Conservation (phyloP, 2,888 invertebrate genomes). For the Nomada ferruginata region DNA sequence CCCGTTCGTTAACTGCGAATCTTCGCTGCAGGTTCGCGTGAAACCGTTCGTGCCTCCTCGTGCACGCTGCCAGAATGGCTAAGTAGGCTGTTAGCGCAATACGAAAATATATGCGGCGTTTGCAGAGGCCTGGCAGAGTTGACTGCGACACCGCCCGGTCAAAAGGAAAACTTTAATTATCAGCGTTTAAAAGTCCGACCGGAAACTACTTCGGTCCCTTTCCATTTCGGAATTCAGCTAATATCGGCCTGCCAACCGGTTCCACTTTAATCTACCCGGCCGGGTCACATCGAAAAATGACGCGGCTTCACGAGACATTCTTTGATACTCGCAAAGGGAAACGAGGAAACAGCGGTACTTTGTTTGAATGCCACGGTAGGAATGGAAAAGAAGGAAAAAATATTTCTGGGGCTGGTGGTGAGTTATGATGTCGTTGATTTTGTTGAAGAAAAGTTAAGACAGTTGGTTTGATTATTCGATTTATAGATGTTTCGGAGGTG, state of each 20-base stretch:
- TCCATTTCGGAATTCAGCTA: conserved; percentile 31
- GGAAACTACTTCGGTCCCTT: conserved; percentile 15
- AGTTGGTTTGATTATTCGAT: no score
- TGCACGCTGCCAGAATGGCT: conserved; percentile 69
- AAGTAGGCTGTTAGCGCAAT: conserved; percentile 71
- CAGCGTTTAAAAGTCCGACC: conserved; percentile 2
- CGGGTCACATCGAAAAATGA: background rate
- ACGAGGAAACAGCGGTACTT: background rate
- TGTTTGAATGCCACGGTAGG: background rate
- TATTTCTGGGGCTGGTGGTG: no score
- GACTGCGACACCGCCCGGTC: conserved; percentile 33
- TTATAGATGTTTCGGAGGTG: no score
- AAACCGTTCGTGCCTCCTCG: conserved; percentile 40
- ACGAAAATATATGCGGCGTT: conserved; percentile 56
- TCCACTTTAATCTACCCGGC: conserved; percentile 17
- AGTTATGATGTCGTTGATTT: no score
- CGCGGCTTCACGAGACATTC: background rate
- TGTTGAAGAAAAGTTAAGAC: no score
- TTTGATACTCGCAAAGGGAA: background rate
- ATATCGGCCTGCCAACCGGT: conserved; percentile 18
- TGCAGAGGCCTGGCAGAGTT: conserved; percentile 23
- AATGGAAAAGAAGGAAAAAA: no score
- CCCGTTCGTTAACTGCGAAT: conserved; percentile 35
- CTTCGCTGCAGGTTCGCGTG: conserved; percentile 53
- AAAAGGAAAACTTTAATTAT: background rate